Evolutionary conservation across 1,140 invertebrate species (phyloP), one percentile per base, ranked within the genome.

Genomic region (Teleopsis dalmanni): DNA sequence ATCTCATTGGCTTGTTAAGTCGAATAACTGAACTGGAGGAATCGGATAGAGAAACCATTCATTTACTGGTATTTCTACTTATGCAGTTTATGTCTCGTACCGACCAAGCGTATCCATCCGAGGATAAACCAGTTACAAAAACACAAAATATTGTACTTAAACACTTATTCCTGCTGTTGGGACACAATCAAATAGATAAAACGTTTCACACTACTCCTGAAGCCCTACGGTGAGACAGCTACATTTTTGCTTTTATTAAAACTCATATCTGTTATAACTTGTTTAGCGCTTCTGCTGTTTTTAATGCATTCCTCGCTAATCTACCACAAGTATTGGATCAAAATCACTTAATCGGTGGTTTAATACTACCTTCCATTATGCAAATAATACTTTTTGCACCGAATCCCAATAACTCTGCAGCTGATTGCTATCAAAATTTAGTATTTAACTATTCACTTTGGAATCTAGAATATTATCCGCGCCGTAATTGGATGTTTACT

Each of bases 271-370:
- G 25, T 26, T 27, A 54, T 50, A 51, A 73, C 76, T 33, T 63
- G n/a, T 14, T 13, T 25, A 68, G 64, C 11, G 56, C 81, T 45
- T 96, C 93, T 1, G 84, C 94, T 5, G 90, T 95, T 2, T 98
- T 98, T 72, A 97, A 95, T 72, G 91, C 92, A 5, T 98, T 96
- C 64, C 73, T 99, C 59, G 83, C 89, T 16, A 94, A 92, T 65
- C 71, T 97, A 37, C 90, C 93, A 0, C 85, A 97, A 81, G 79
- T 98, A 18, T 63, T 97, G 56, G 93, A 98, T 71, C 88, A 93
- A 62, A 97, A 98, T 73, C 91, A 95, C 65, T 71, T 85, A 29
- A 90, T 98, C 76, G 92, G 92, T 1, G 85, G 83, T 55, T 77
- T 83, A 16, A 82, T 99, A 27, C 78, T 97, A 13, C 83, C 90